Percentiles rank a stretch among this genome's conserved stretches.
Conservation (phyloP, 2,888 invertebrate genomes). For the Pheosia gnoma region DNA sequence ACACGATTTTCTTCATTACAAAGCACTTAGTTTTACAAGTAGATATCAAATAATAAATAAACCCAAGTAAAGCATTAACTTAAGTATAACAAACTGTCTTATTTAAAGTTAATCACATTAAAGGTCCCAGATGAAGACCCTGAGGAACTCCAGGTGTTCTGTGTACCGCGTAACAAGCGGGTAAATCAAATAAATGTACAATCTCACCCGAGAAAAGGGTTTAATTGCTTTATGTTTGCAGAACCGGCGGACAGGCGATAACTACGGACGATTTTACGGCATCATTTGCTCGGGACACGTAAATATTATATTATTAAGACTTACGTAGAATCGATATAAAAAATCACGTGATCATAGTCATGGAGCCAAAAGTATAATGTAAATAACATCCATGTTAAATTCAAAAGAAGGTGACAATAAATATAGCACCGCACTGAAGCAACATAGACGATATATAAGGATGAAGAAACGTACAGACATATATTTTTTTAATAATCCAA, state of each 20-base stretch:
- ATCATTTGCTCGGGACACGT: constrained; percentile 1
- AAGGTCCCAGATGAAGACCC: constrained; percentile 2
- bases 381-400: too few relatives aligned
- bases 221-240: constrained; percentile 21
- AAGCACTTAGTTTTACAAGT: background rate
- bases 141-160: constrained; percentile 3
- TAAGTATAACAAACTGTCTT: background rate
- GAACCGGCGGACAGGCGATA: background rate
- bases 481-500: too few relatives aligned
- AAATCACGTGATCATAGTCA: too few relatives aligned
- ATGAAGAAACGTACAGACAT: too few relatives aligned
- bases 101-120: background rate
- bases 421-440: too few relatives aligned
- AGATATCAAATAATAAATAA: background rate
- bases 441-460: background rate
- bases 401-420: too few relatives aligned
- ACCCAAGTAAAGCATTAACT: background rate
- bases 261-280: background rate
- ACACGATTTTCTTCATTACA: background rate
- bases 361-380: too few relatives aligned
- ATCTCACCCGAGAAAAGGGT: constrained; percentile 2
- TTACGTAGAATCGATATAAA: background rate
- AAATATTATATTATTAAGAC: background rate
- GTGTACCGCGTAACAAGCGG: constrained; percentile 6
- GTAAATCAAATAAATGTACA: constrained; percentile 12